These are phyloP conservation scores for Uloborus diversus DNA, from an alignment of 1,140 invertebrate species.

Conservation along the genomic window DNA sequence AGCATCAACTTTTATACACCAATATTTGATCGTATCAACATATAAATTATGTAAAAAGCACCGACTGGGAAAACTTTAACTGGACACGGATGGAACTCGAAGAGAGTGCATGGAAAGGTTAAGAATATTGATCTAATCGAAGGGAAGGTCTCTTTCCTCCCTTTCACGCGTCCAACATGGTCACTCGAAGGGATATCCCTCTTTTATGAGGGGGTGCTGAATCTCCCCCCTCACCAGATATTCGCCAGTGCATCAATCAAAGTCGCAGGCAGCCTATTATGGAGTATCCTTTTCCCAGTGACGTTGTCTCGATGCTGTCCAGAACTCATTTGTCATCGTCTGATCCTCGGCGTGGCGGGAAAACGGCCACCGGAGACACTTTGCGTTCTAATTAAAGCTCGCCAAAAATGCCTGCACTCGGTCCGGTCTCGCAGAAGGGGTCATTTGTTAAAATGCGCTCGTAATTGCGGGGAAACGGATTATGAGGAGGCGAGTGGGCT, in stretches of 20 bases:
- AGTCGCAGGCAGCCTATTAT: not conserved
- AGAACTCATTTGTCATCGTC: not conserved
- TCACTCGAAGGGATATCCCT: too few relatives aligned
- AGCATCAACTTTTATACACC: too few relatives aligned
- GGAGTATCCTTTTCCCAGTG: not conserved
- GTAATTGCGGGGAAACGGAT: not conserved
- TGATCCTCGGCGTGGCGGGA: not conserved
- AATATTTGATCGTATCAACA: too few relatives aligned
- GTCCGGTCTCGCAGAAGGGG: not conserved
- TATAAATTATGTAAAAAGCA: too few relatives aligned
- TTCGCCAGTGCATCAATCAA: not conserved
- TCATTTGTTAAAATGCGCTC: not conserved
- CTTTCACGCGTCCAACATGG: too few relatives aligned
- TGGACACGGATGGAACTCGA: too few relatives aligned
- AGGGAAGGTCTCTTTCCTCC: too few relatives aligned
- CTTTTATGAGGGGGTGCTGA: too few relatives aligned
- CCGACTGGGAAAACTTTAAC: too few relatives aligned
- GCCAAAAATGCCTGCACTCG: not conserved
- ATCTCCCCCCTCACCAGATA: too few relatives aligned
- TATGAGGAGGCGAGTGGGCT: not conserved
- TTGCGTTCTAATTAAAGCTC: not conserved
- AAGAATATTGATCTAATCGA: too few relatives aligned
- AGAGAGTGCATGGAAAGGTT: too few relatives aligned
- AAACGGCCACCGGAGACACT: not conserved
- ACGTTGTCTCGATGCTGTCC: not conserved